A percentile compares a stretch with the other conserved stretches of the same genome.
phyloP scores from a whole-genome alignment of 2,797 vertebrate species.

The Silurus lanzhouensis region DNA sequence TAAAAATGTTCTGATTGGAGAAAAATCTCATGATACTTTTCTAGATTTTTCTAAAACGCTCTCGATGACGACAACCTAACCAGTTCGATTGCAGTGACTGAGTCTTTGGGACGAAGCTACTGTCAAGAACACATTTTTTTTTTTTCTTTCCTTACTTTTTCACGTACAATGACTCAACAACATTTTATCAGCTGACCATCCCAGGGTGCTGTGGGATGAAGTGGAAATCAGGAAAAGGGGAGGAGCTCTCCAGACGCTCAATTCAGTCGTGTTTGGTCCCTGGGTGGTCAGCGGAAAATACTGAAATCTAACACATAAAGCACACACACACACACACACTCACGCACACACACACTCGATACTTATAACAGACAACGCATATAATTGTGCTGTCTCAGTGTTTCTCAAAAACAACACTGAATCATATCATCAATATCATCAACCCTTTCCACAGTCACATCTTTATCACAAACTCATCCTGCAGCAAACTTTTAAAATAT shows the following conservation, averaged over 20 bases:
- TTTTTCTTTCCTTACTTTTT: slow-evolving; percentile 23
- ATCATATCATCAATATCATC: no score
- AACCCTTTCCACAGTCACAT: no score
- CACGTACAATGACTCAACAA: slow-evolving; percentile 60
- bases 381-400: no score
- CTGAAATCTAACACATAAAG: slow-evolving; percentile 53
- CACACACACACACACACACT: slow-evolving; percentile 45
- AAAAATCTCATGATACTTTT: no score
- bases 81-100: slow-evolving; percentile 6
- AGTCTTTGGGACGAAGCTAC: slow-evolving; percentile 59
- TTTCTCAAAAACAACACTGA: no score
- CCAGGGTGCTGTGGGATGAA: slow-evolving; percentile 48
- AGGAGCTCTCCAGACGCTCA: background rate
- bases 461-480: no score
- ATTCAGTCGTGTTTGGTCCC: slow-evolving; percentile 40
- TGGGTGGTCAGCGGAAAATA: slow-evolving; percentile 58
- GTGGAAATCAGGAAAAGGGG: background rate
- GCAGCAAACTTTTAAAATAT: no score
- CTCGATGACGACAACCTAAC: background rate
- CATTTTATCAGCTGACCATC: slow-evolving; percentile 59
- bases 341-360: no score
- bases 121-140: slow-evolving; percentile 64
- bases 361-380: no score
- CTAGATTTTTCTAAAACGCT: background rate
- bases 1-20: background rate